Evolutionary conservation across 1,140 invertebrate genomes (phyloP).

Genomic region (Drosophila navojoa): DNA sequence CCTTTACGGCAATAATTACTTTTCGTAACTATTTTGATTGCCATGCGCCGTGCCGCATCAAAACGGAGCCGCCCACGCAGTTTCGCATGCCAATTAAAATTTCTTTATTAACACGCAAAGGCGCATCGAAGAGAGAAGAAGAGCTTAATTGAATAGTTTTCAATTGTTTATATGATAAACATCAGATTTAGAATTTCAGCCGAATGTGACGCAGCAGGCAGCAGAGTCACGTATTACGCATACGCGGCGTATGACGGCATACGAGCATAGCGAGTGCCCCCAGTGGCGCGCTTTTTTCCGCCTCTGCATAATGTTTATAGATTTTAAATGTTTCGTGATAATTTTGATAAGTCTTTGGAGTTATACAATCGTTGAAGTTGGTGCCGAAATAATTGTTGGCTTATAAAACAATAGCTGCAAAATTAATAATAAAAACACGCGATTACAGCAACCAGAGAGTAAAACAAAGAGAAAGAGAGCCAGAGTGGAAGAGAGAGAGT

Average conservation of each 20-base stretch:
- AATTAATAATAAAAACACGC: constrained; percentile 63
- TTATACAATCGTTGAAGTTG: constrained; percentile 60
- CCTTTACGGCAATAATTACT: not conserved
- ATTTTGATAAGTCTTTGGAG: constrained; percentile 64
- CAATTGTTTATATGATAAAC: constrained; percentile 9
- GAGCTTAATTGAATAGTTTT: constrained; percentile 2
- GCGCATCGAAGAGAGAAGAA: constrained; percentile 8
- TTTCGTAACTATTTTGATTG: constrained; percentile 26
- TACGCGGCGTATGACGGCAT: constrained; percentile 71
- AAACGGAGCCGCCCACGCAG: not conserved
- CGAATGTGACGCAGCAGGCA: constrained; percentile 26
- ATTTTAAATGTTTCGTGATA: constrained; percentile 63
- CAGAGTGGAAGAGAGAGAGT: not conserved
- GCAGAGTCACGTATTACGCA: constrained; percentile 62
- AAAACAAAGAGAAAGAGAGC: not conserved
- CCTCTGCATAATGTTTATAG: constrained; percentile 43
- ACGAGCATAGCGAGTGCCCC: not conserved
- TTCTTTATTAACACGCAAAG: constrained; percentile 55
- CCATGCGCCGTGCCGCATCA: constrained; percentile 15
- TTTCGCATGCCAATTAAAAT: constrained; percentile 31
- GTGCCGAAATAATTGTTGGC: constrained; percentile 53
- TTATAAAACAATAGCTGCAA: constrained; percentile 65
- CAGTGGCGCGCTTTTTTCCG: constrained; percentile 48
- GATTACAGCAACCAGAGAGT: constrained; percentile 58
- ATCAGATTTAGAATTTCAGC: constrained; percentile 33